Percentiles rank a stretch among this genome's conserved stretches.
phyloP scores from a whole-genome alignment of 2,113 vertebrate species.

The Polyodon spathula region DNA sequence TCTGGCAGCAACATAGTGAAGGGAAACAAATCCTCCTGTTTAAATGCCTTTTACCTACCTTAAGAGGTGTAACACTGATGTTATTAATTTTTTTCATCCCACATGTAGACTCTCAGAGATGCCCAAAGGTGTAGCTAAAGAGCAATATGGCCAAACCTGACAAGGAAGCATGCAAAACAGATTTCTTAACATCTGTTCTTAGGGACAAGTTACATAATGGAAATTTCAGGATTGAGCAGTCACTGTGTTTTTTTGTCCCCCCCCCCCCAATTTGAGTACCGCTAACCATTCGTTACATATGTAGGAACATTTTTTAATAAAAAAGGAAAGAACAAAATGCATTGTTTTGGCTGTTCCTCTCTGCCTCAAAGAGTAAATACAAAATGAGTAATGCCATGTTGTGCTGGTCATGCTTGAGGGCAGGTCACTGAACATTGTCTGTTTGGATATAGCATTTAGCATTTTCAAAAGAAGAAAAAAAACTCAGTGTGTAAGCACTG shows the following conservation, averaged over 20 bases:
- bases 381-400: neutral
- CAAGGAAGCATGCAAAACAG: constrained; percentile 12
- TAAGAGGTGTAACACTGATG: neutral
- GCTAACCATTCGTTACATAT: too few relatives aligned
- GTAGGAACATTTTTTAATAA: too few relatives aligned
- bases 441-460: too few relatives aligned
- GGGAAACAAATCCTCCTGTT: too few relatives aligned
- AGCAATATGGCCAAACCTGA: constrained; percentile 23
- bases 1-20: too few relatives aligned
- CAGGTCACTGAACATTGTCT: neutral
- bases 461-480: too few relatives aligned
- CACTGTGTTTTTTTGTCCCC: neutral
- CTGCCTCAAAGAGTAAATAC: too few relatives aligned
- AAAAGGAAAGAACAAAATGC: too few relatives aligned
- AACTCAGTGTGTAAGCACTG: neutral
- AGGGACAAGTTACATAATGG: constrained; percentile 20
- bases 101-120: constrained; percentile 11
- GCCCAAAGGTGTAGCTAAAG: constrained; percentile 29
- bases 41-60: too few relatives aligned
- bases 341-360: too few relatives aligned
- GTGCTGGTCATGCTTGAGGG: neutral
- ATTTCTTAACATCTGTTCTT: constrained; percentile 36
- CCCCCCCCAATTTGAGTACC: too few relatives aligned
- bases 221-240: constrained; percentile 28
- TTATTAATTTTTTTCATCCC: neutral